Percentiles rank a stretch among this genome's conserved stretches.
These are phyloP conservation scores for Silvanus unidentatus DNA, from an alignment of 2,888 invertebrate genomes.

Conservation along the genomic window DNA sequence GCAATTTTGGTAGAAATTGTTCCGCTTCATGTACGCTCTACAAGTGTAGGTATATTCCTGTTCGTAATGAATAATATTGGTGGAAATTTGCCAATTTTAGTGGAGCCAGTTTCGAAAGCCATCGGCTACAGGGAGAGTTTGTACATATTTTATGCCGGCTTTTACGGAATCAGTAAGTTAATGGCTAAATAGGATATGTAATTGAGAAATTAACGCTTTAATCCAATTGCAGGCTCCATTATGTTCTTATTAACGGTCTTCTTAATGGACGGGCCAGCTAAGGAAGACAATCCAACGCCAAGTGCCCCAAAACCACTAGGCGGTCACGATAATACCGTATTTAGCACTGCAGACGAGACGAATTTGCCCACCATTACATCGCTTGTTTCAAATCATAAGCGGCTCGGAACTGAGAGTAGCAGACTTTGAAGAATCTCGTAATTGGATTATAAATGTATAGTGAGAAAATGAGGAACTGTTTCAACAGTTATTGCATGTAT, in stretches of 20 bases:
- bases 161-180: constrained; percentile 77
- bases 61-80: constrained; percentile 93
- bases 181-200: not conserved
- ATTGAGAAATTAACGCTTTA: constrained; percentile 5
- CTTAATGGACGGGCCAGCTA: constrained; percentile 63
- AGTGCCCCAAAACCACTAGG: constrained; percentile 25
- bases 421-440: constrained; percentile 26
- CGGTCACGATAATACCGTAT: constrained; percentile 42
- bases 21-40: constrained; percentile 73
- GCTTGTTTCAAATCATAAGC: constrained; percentile 30
- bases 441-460: not conserved
- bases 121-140: constrained; percentile 79
- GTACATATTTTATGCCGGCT: constrained; percentile 84
- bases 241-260: constrained; percentile 77
- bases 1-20: constrained; percentile 87
- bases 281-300: constrained; percentile 35
- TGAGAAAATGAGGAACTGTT: not conserved
- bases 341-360: constrained; percentile 39
- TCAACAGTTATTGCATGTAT: too few species aligned
- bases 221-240: constrained; percentile 59
- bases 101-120: constrained; percentile 75
- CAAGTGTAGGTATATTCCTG: constrained; percentile 79
- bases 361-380: constrained; percentile 35
- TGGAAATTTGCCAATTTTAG: constrained; percentile 81
- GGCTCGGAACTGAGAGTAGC: constrained; percentile 28